These are phyloP conservation scores for Cavia porcellus DNA, from an alignment of 2,113 vertebrate genomes.

Conservation along the genomic window DNA sequence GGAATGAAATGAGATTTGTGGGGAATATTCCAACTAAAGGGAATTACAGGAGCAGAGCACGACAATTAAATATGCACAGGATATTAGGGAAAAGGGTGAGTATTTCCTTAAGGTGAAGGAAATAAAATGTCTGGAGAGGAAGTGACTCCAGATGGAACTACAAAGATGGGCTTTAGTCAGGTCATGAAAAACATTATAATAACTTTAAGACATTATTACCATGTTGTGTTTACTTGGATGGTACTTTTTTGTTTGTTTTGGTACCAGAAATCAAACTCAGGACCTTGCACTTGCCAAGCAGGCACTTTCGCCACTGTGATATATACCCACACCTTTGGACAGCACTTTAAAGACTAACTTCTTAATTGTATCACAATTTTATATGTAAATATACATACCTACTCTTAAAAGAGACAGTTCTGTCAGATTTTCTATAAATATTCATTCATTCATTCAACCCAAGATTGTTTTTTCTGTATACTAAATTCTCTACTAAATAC, in stretches of 20 bases:
- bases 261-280: too few species aligned
- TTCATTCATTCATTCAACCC: neutral
- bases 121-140: neutral
- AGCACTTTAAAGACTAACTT: neutral
- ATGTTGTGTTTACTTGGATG: conserved; percentile 2
- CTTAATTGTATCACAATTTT: neutral
- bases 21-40: neutral
- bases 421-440: neutral
- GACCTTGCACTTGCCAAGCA: too few species aligned
- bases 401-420: neutral
- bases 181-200: neutral
- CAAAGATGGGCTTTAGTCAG: neutral
- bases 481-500: conserved; percentile 8
- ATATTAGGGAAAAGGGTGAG: neutral
- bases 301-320: too few species aligned
- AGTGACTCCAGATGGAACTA: neutral
- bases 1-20: neutral
- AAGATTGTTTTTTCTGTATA: neutral
- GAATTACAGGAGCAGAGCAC: neutral
- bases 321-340: neutral
- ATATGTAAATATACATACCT: neutral
- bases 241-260: neutral
- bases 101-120: neutral
- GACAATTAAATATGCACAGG: neutral
- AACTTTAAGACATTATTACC: neutral